phyloP scores from a whole-genome alignment of 2,888 invertebrate genomes.

The Scelioninae gen. 2 region DNA sequence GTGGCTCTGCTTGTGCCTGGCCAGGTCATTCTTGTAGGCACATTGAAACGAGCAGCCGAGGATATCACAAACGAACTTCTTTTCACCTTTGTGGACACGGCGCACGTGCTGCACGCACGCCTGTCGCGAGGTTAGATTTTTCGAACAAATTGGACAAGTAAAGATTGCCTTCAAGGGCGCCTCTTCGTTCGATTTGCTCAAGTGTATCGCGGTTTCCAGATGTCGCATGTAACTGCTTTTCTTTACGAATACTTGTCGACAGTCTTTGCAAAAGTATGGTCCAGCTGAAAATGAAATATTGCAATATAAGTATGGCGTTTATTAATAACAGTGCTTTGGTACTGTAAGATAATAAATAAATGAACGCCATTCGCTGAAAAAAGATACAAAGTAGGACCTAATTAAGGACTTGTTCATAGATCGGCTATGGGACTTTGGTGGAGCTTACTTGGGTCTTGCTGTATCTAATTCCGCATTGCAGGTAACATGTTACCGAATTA shows the following conservation, averaged over 20 bases:
- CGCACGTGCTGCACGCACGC: conserved; percentile 70
- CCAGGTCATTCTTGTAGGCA: conserved; percentile 69
- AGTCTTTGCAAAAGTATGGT: conserved; percentile 64
- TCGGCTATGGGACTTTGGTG: too few species aligned
- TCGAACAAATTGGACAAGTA: conserved; percentile 69
- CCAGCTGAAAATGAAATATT: too few species aligned
- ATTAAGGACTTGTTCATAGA: too few species aligned
- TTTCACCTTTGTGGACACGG: conserved; percentile 69
- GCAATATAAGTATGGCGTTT: too few species aligned
- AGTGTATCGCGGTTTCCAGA: conserved; percentile 63
- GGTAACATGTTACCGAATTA: too few species aligned
- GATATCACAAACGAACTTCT: conserved; percentile 68
- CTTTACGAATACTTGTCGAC: conserved; percentile 65
- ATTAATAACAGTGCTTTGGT: too few species aligned
- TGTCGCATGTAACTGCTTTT: conserved; percentile 66
- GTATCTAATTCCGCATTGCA: too few species aligned
- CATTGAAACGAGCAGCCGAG: conserved; percentile 69
- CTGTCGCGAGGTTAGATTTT: conserved; percentile 69
- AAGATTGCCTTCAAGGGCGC: conserved; percentile 64
- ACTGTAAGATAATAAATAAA: too few species aligned
- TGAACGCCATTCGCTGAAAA: too few species aligned
- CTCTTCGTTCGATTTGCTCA: conserved; percentile 65
- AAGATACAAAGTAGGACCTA: too few species aligned
- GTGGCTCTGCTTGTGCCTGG: conserved; percentile 71
- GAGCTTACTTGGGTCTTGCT: too few species aligned